Conservation (phyloP, 2,797 vertebrate species). For the Periparus ater region DNA sequence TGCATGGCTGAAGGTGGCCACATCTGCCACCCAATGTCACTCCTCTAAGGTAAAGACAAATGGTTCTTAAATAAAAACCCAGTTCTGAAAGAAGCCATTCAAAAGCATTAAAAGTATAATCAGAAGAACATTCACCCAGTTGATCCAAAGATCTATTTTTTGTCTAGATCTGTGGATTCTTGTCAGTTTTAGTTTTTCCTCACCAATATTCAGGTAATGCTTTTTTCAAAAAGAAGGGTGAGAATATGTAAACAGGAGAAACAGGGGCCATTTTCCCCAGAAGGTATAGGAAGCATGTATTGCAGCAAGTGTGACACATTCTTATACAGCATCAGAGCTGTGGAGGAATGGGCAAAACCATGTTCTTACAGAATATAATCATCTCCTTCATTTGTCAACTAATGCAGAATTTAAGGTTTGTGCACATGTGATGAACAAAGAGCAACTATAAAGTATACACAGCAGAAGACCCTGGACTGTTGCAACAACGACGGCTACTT, state of each 20-base stretch:
- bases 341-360: background rate
- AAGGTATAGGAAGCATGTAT: background rate
- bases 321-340: background rate
- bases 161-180: background rate
- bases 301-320: rapidly evolving
- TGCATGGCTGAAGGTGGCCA: background rate
- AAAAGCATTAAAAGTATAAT: background rate
- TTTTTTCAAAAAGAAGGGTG: background rate
- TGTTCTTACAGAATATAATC: background rate
- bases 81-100: background rate
- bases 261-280: background rate
- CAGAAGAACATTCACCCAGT: background rate
- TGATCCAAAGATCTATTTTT: background rate
- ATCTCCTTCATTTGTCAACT: background rate
- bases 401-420: constrained; percentile 3
- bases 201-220: background rate
- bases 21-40: background rate
- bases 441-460: background rate
- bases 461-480: background rate
- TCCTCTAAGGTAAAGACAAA: background rate
- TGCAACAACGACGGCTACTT: background rate
- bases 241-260: background rate
- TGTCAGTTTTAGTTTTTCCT: background rate
- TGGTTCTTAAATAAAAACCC: background rate
- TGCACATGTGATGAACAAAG: background rate